phyloP scores from a whole-genome alignment of 2,113 vertebrate genomes.

The Chionomys nivalis region DNA sequence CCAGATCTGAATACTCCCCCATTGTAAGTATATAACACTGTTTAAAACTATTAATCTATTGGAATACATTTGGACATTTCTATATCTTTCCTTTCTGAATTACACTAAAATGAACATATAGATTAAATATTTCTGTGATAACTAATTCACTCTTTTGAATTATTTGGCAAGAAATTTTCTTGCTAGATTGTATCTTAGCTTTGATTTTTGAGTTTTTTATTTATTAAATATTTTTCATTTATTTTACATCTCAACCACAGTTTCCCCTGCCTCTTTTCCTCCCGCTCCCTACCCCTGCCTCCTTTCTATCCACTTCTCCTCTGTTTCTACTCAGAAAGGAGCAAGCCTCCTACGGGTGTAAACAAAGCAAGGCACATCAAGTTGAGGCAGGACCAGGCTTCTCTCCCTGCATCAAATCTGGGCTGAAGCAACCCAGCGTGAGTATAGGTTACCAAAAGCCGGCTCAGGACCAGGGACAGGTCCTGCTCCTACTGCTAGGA shows the following conservation, averaged over 20 bases:
- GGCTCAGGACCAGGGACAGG: neutral
- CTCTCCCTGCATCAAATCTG: neutral
- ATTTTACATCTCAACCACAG: neutral
- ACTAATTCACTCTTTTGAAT: neutral
- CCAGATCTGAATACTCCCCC: neutral
- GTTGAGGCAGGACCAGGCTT: neutral
- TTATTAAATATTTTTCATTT: neutral
- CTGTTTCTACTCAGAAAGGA: neutral
- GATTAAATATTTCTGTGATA: neutral
- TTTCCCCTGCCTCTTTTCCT: neutral
- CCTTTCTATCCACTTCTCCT: neutral
- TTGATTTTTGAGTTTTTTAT: neutral
- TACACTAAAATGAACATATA: neutral
- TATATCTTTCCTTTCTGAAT: neutral
- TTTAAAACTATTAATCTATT: neutral
- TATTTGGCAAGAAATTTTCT: neutral
- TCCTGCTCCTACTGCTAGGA: neutral
- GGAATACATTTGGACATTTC: neutral
- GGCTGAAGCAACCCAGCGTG: neutral
- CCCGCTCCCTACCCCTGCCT: neutral
- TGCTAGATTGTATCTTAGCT: neutral
- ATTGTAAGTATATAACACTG: neutral
- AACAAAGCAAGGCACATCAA: neutral
- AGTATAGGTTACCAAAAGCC: neutral
- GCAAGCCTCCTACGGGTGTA: neutral